Evolutionary conservation across 37 sponge, comb jelly and placozoan genomes (phyloP).

Genomic region (Sycon ciliatum): DNA sequence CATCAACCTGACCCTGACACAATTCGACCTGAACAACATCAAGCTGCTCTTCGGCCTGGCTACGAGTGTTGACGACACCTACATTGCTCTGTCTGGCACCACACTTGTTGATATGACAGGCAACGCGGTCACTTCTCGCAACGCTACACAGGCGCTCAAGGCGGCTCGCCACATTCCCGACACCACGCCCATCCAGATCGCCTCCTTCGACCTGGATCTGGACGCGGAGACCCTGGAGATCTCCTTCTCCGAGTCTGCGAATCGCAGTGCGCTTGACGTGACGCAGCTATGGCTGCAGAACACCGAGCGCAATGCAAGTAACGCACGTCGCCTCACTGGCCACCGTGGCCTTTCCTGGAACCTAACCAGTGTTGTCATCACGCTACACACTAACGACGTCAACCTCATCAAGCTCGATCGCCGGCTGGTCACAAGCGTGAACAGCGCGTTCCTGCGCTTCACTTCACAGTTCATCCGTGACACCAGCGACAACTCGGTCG

Average conservation of each 20-base stretch:
- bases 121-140: constrained; percentile 35
- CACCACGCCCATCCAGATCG: constrained; percentile 23
- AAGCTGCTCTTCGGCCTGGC: constrained; percentile 40
- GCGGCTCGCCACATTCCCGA: constrained; percentile 34
- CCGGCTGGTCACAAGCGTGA: constrained; percentile 32
- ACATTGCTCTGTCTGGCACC: constrained; percentile 30
- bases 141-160: constrained; percentile 47
- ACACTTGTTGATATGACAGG: constrained; percentile 71
- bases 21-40: constrained; percentile 52
- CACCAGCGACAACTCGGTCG: constrained; percentile 34
- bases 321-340: constrained; percentile 23
- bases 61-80: constrained; percentile 26
- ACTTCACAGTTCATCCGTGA: constrained; percentile 35
- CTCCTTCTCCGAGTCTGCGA: constrained; percentile 60
- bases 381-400: constrained; percentile 38
- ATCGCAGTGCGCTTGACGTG: constrained; percentile 27
- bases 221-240: constrained; percentile 47
- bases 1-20: constrained; percentile 32
- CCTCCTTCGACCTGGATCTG: constrained; percentile 58
- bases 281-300: constrained; percentile 11
- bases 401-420: constrained; percentile 54
- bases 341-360: constrained; percentile 21
- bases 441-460: constrained; percentile 57
- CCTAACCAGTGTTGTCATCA: constrained; percentile 42
- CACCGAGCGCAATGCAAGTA: constrained; percentile 23